These are phyloP conservation scores for Lichenostomus cassidix DNA, from an alignment of 2,113 vertebrate species.

Conservation along the genomic window DNA sequence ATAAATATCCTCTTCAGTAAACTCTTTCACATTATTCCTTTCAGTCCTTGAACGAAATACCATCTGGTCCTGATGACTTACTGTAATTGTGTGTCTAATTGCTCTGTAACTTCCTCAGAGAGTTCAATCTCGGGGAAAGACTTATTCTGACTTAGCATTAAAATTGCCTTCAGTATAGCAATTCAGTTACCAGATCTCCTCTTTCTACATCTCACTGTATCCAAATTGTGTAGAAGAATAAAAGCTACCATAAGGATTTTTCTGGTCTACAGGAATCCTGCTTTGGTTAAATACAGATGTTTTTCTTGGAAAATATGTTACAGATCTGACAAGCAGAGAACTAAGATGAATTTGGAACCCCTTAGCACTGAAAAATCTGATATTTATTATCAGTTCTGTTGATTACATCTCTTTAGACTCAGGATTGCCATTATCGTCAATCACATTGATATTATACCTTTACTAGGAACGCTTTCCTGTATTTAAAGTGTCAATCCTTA, in stretches of 20 bases:
- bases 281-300: neutral
- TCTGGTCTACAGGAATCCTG: neutral
- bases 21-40: slow-evolving; percentile 44
- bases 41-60: slow-evolving; percentile 59
- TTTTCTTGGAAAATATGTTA: neutral
- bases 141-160: slow-evolving; percentile 16
- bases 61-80: slow-evolving; percentile 66
- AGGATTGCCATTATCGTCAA: neutral
- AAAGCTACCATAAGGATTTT: neutral
- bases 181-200: neutral
- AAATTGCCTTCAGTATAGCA: slow-evolving; percentile 20
- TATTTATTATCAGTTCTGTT: neutral
- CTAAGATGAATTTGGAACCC: neutral
- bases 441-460: neutral
- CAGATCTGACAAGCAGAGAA: neutral
- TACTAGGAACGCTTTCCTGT: neutral
- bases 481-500: neutral
- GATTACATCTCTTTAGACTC: neutral
- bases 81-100: slow-evolving; percentile 61
- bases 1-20: slow-evolving; percentile 45
- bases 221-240: neutral
- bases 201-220: neutral
- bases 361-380: neutral
- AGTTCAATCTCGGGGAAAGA: slow-evolving; percentile 36
- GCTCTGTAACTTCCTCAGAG: slow-evolving; percentile 59